Evolutionary conservation across 1,140 invertebrate genomes (phyloP).

Genomic region (Lucilia cuprina): DNA sequence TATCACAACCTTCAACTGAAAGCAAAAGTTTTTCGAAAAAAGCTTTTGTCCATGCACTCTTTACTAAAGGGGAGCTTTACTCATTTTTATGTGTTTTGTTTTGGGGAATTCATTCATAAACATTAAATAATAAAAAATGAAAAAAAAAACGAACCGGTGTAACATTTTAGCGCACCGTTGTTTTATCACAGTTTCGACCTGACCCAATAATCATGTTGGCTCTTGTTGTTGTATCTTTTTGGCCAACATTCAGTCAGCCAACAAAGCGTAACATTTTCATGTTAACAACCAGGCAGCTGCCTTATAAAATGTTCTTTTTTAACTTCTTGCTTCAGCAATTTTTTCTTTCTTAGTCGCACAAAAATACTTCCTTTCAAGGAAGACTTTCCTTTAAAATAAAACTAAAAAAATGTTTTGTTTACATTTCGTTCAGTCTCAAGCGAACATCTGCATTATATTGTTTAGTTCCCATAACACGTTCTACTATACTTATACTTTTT

Average conservation of each 20-base stretch:
- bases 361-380: slow-evolving; percentile 15
- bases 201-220: slow-evolving; percentile 25
- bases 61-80: slow-evolving; percentile 20
- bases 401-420: slow-evolving; percentile 26
- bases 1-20: slow-evolving; percentile 24
- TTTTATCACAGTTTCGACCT: slow-evolving; percentile 24
- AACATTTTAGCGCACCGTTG: slow-evolving; percentile 8
- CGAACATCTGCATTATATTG: background rate
- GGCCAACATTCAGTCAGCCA: background rate
- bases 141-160: slow-evolving; percentile 2
- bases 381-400: background rate
- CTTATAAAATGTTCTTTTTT: background rate
- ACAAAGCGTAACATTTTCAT: background rate
- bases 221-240: background rate
- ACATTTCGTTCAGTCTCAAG: background rate
- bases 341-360: background rate
- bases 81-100: slow-evolving; percentile 10
- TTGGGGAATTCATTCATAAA: slow-evolving; percentile 29
- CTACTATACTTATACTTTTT: background rate
- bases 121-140: background rate
- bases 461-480: slow-evolving; percentile 13
- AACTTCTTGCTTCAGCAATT: slow-evolving; percentile 22
- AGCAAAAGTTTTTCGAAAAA: slow-evolving; percentile 21
- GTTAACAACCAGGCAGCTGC: background rate
- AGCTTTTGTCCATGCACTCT: slow-evolving; percentile 18